Evolutionary conservation across 1,140 invertebrate species (phyloP), one percentile per base, ranked within the genome.

Genomic region (Thalassaphorura encarpata): DNA sequence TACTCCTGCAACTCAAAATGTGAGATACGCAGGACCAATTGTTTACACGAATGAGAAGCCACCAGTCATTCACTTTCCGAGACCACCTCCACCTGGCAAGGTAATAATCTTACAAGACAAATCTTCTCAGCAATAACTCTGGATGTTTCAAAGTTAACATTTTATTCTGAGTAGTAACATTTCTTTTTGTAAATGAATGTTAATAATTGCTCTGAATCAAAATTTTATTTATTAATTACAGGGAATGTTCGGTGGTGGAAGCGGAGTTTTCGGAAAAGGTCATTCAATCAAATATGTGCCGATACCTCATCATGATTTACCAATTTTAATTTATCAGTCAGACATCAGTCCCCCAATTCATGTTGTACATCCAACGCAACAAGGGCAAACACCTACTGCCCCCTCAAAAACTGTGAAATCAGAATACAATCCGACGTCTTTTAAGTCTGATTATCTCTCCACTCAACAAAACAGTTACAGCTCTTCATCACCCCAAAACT

Each of bases 41-140:
- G 71, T 74, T 3, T 74, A 74, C 62, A 66, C 67, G 0, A 70
- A 69, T 64, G 69, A 74, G 45, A 70, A 70, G 49, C 72, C 72
- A n/a, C 72, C 72, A 16, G 69, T 73, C 4, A 70, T 74, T 26
- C 68, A 71, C 56, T 74, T 74, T 56, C 72, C 72, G 1, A 62
- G 64, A 2, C 71, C 72, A 24, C 70, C 71, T 3, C 28, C 47
- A 36, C 27, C 28, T 4, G 51, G 41, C 40, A 57, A 54, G 48
- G 47, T 61, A 41, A 48, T n/a, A n/a, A 27, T 26, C 19, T 13
- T 18, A 18, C 5, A 19, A 19, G 21, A 19, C 1, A 23, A 29
- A 16, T 40, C 19, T 21, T 13, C 29, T 15, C 28, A 36, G 33
- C 11, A n/a, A 36, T 11, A 36, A 11, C n/a, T 36, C 33, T 11